Evolutionary conservation across 2,797 vertebrate species (phyloP), one percentile per base, ranked within the genome.

Genomic region (Myotis myotis): DNA sequence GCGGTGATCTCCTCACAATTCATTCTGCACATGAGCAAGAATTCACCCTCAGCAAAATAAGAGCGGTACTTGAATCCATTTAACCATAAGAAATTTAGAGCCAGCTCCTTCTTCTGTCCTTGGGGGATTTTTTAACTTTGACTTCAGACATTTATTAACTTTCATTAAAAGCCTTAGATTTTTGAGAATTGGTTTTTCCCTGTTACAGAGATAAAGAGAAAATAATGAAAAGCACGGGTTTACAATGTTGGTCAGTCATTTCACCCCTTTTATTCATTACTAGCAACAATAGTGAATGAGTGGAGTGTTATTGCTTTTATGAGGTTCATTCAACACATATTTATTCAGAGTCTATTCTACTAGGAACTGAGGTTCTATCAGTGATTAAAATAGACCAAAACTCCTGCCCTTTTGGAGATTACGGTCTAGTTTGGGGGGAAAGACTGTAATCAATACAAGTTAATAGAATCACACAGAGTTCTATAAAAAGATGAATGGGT

Each of bases 21-120:
- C 99, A 99, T 97, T 99, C 99, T 91, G 97, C 97, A 80, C 98
- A 97, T 28, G 99, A 99, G 98, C 98, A 99, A 97, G 98, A 98
- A 89, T 99, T 99, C 91, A 97, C 99, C 97, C 98, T 98, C 97
- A 98, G 98, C 92, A 99, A 98, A 97, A 97, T 99, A 95, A 98
- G 93, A 87, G 98, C 97, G 99, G 99, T 99, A 97, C 68, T 94
- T 28, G 10, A 64, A 76, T 51, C 70, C 10, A 55, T 60, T 79
- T 90, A 51, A 86, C 38, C 60, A 51, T 97, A 17, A 55, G 41
- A 91, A 89, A 89, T 60, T 91, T 41, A 68, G 36, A 89, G 5
- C 41, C 85, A 92, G 44, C 49, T 36, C 60, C 20, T 92, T 89
- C 68, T 82, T 84, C 49, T 36, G 30, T 79, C 71, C 47, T 87